These are phyloP conservation scores for Ctenopoma multispine DNA, from an alignment of 2,797 vertebrate species.

Conservation along the genomic window DNA sequence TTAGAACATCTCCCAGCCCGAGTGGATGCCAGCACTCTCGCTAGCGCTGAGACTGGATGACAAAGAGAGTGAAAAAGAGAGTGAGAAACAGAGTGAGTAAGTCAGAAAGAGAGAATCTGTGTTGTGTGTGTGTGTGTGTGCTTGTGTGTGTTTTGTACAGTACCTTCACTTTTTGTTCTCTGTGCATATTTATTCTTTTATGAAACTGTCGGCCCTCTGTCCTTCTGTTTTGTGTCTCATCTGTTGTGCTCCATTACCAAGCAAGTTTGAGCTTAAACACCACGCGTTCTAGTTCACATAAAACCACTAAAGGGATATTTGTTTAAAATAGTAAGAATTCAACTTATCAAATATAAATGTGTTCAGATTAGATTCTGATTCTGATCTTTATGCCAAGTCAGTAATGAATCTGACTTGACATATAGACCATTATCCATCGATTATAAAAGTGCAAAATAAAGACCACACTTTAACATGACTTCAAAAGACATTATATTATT, in stretches of 20 bases:
- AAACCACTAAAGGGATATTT: slow-evolving; percentile 6
- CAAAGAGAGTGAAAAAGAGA: slow-evolving; percentile 75
- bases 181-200: slow-evolving; percentile 76
- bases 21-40: slow-evolving; percentile 78
- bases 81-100: slow-evolving; percentile 55
- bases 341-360: not conserved
- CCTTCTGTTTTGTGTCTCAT: slow-evolving; percentile 64
- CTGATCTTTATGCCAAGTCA: not conserved
- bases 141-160: slow-evolving; percentile 56
- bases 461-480: not conserved
- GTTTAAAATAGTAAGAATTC: slow-evolving; percentile 4
- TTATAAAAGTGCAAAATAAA: not conserved
- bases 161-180: slow-evolving; percentile 72
- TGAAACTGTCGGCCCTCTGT: slow-evolving; percentile 59
- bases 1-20: slow-evolving; percentile 84
- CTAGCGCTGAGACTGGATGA: slow-evolving; percentile 79
- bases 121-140: slow-evolving; percentile 45
- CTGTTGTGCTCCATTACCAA: slow-evolving; percentile 38
- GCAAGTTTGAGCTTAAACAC: slow-evolving; percentile 22
- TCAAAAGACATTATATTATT: not conserved
- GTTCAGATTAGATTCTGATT: not conserved
- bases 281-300: slow-evolving; percentile 12
- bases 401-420: not conserved
- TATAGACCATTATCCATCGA: not conserved
- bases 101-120: slow-evolving; percentile 61